phyloP scores from a whole-genome alignment of 1,140 invertebrate genomes.

The Lasaia peninsularis region DNA sequence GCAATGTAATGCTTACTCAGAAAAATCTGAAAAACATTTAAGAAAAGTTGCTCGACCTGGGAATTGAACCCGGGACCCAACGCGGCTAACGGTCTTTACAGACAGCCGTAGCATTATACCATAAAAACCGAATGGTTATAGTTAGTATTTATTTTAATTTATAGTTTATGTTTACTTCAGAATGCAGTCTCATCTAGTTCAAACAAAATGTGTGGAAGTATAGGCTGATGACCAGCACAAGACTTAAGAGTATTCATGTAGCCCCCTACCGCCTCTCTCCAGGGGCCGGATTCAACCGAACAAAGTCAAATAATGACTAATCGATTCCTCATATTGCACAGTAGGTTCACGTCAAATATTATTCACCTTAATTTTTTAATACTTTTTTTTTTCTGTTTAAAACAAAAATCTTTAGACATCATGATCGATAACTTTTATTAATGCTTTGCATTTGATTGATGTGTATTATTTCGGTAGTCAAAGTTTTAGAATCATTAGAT shows the following conservation, averaged over 20 bases:
- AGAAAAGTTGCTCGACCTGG: too few relatives aligned
- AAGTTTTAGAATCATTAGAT: conserved; percentile 72
- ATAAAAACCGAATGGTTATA: too few relatives aligned
- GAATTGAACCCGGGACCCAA: too few relatives aligned
- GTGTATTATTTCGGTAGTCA: conserved; percentile 76
- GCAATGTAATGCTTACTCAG: too few relatives aligned
- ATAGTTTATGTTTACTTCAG: conserved; percentile 11
- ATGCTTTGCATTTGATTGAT: conserved; percentile 69
- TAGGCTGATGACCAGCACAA: conserved; percentile 56
- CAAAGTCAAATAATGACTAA: conserved; percentile 78
- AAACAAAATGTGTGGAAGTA: conserved; percentile 67
- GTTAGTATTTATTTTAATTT: neutral
- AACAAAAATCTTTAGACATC: conserved; percentile 73
- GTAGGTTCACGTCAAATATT: conserved; percentile 74
- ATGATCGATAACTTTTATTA: conserved; percentile 74
- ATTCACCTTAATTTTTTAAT: conserved; percentile 70
- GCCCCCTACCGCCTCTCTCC: conserved; percentile 57
- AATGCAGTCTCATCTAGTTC: conserved; percentile 40
- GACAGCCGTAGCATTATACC: too few relatives aligned
- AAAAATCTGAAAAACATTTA: too few relatives aligned
- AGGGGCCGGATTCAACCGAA: conserved; percentile 61
- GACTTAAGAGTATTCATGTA: conserved; percentile 48
- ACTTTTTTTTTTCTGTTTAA: conserved; percentile 67
- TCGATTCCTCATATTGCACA: conserved; percentile 75
- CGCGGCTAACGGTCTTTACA: too few relatives aligned